phyloP scores from a whole-genome alignment of 2,797 vertebrate genomes.

The Pangasius macronema region DNA sequence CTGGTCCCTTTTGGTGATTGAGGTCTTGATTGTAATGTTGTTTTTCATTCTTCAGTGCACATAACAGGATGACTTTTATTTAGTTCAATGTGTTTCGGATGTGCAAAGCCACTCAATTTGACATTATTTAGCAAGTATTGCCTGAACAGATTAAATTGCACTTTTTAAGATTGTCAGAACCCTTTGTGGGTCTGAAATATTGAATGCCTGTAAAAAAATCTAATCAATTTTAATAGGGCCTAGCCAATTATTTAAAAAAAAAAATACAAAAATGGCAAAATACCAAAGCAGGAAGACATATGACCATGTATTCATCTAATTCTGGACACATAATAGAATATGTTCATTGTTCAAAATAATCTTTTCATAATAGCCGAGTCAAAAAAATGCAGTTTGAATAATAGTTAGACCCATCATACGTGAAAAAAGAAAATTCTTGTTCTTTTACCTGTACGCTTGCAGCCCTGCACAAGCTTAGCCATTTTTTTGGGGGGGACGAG shows the following conservation, averaged over 20 bases:
- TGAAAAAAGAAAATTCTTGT: neutral
- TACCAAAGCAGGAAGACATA: conserved; percentile 1
- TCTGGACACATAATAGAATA: conserved; percentile 5
- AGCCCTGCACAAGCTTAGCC: neutral
- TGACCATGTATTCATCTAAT: neutral
- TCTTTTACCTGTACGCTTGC: neutral
- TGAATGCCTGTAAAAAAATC: neutral
- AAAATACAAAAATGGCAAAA: neutral
- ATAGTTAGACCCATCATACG: neutral
- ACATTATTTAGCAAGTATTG: neutral
- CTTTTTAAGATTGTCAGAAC: neutral
- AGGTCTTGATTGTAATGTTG: neutral
- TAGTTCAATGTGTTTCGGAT: neutral
- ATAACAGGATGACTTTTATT: neutral
- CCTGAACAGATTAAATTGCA: conserved; percentile 1
- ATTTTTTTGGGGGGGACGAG: neutral
- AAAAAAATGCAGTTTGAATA: neutral
- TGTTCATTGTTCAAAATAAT: neutral
- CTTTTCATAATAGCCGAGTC: neutral
- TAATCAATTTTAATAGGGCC: neutral
- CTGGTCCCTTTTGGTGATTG: neutral
- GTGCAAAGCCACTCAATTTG: neutral
- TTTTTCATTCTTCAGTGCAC: neutral
- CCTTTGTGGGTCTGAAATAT: neutral
- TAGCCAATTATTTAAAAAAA: neutral